A percentile compares a stretch with the other conserved stretches of the same genome.
Conservation (phyloP, 2,113 vertebrate species). For the Podiceps cristatus region DNA sequence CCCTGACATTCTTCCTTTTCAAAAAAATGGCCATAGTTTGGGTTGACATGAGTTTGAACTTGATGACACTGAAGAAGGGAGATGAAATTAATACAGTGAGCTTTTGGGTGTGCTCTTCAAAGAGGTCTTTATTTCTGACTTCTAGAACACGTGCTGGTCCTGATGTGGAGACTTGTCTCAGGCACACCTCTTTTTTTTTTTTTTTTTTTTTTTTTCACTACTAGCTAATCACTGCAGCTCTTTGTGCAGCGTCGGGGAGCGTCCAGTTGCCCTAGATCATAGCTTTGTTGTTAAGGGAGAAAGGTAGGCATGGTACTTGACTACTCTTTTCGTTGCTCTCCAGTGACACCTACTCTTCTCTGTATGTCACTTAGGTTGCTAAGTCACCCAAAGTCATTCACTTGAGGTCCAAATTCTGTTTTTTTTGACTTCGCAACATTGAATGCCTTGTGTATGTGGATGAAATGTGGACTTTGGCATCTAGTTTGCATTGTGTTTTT, state of each 20-base stretch:
- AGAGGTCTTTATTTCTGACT: not conserved
- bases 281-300: not conserved
- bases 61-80: not conserved
- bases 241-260: fast-evolving
- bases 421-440: not conserved
- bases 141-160: not conserved
- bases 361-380: not conserved
- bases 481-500: not conserved
- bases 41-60: not conserved
- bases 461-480: not conserved
- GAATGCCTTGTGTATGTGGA: not conserved
- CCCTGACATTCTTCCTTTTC: not conserved
- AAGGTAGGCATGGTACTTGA: not conserved
- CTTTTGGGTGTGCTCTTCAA: not conserved
- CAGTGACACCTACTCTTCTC: not conserved
- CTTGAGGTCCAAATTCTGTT: not conserved
- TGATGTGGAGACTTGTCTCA: not conserved
- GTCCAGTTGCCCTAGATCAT: not conserved
- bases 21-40: not conserved
- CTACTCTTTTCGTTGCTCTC: not conserved
- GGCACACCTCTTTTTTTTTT: not conserved
- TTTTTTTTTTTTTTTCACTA: not conserved
- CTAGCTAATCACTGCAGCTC: not conserved
- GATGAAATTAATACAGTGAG: not conserved
- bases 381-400: not conserved